phyloP scores from a whole-genome alignment of 1,140 invertebrate genomes.

The Popillia japonica region DNA sequence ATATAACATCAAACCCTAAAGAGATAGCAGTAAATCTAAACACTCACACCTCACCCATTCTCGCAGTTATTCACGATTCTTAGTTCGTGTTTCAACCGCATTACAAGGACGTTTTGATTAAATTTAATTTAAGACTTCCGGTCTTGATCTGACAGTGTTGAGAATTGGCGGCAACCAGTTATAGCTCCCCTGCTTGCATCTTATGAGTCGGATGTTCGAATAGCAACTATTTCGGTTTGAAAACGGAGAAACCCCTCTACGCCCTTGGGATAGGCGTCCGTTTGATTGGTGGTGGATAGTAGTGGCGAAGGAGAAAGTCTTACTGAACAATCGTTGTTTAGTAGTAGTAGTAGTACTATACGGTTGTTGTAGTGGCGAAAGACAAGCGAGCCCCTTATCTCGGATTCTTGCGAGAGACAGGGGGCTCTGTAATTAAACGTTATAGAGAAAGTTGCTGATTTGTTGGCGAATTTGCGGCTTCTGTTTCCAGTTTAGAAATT shows the following conservation, averaged over 20 bases:
- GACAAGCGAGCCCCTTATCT: slow-evolving; percentile 20
- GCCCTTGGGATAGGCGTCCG: slow-evolving; percentile 1
- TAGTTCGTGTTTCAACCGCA: background rate
- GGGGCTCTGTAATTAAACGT: slow-evolving; percentile 29
- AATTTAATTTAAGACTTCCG: slow-evolving; percentile 34
- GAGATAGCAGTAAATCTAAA: background rate
- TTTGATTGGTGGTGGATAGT: slow-evolving; percentile 21
- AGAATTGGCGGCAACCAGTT: slow-evolving; percentile 7
- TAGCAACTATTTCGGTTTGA: background rate
- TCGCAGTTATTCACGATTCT: background rate
- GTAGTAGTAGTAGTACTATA: background rate
- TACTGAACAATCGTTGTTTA: background rate
- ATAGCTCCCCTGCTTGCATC: background rate
- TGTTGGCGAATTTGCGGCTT: slow-evolving; percentile 28
- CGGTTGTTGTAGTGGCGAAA: slow-evolving; percentile 10
- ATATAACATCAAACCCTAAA: too few species aligned
- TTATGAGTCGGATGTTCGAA: background rate
- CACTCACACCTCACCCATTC: background rate
- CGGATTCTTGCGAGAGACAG: slow-evolving; percentile 30
- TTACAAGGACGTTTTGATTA: slow-evolving; percentile 32
- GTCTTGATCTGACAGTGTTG: slow-evolving; percentile 29
- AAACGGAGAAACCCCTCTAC: background rate
- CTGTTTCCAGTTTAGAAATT: background rate
- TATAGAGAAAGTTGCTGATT: slow-evolving; percentile 32
- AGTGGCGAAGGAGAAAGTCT: slow-evolving; percentile 8